Evolutionary conservation across 2,888 invertebrate genomes (phyloP).

Genomic region (Clusia tigrina): DNA sequence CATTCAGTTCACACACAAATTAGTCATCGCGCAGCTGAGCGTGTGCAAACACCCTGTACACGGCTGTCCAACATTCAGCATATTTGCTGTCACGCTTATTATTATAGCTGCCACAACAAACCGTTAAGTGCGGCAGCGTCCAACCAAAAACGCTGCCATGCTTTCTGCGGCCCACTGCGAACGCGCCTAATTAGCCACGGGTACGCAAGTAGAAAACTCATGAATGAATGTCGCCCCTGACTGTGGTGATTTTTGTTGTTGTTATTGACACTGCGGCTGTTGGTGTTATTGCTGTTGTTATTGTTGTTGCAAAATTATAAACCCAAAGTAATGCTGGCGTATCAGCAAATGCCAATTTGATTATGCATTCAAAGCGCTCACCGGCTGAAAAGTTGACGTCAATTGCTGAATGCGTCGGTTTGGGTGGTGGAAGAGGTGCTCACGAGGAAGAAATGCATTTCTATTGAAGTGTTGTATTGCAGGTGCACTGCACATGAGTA

Average conservation of each 20-base stretch:
- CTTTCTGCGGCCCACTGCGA: too few species aligned
- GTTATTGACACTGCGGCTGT: slow-evolving; percentile 21
- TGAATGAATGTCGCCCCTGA: slow-evolving; percentile 18
- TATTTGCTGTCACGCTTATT: too few species aligned
- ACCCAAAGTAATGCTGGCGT: background rate
- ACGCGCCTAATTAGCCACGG: background rate
- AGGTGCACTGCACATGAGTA: too few species aligned
- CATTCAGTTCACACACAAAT: too few species aligned
- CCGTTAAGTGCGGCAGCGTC: too few species aligned
- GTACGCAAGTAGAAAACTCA: slow-evolving; percentile 14
- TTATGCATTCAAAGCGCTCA: background rate
- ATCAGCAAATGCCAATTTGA: background rate
- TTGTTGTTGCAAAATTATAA: slow-evolving; percentile 12
- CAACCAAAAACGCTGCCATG: too few species aligned
- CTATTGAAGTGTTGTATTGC: too few species aligned
- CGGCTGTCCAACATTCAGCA: too few species aligned
- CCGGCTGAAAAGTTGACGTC: too few species aligned
- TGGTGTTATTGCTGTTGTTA: slow-evolving; percentile 22
- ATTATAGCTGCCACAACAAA: too few species aligned
- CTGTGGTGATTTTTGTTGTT: slow-evolving; percentile 16
- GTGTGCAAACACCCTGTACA: too few species aligned
- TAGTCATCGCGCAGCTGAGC: too few species aligned
- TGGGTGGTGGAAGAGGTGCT: background rate
- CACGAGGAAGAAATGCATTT: background rate
- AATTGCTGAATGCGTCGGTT: background rate